Base-by-base conservation (phyloP, 2,113 vertebrate genomes). In the Varanus salvator region DNA sequence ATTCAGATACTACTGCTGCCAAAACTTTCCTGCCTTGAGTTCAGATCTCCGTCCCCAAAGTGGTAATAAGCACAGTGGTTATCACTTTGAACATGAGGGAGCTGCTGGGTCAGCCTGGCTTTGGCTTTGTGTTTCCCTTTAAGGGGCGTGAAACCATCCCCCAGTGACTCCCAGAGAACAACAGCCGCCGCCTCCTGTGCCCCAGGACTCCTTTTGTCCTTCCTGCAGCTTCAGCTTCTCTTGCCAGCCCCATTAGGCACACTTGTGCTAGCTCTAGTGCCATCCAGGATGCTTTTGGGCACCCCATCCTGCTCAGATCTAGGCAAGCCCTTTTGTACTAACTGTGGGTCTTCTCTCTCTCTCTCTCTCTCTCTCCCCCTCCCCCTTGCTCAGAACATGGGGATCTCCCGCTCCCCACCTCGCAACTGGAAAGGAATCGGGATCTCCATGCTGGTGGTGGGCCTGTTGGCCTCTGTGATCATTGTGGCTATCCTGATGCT, bases 371-470 rank as follows among this genome's bases (percentile, higher is more conserved):
- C 38, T 3, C 38, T 44, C 38, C 38, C 38, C 3, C 38, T 3
- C 38, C 3, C 69, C 29, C 44, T 50, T 29, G 8, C 64, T 15
- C 48, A 87, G 86, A 48, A 12, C 38, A 69, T 87, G 76, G 76
- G 86, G 2, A 8, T n/a, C 76, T n/a, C 60, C 76, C 50, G 44
- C 44, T 69, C 86, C 23, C 21, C 76, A n/a, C 86, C 86, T 80
- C 86, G 29, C 86, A 87, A 87, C 86, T 87, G 86, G 86, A 87
- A 52, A 3, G 76, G 86, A 52, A 87, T 87, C 69, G 86, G 86
- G 29, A 87, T 87, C 6, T 66, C 86, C 34, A n/a, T 87, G 76
- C 44, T 87, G 64, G 76, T 87, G 23, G 76, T 87, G 44, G 86
- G 76, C 60, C 66, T 87, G 86, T 19, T 87, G 76, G 76, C 60